Base-by-base conservation (phyloP, 2,113 vertebrate genomes). In the Passer domesticus region DNA sequence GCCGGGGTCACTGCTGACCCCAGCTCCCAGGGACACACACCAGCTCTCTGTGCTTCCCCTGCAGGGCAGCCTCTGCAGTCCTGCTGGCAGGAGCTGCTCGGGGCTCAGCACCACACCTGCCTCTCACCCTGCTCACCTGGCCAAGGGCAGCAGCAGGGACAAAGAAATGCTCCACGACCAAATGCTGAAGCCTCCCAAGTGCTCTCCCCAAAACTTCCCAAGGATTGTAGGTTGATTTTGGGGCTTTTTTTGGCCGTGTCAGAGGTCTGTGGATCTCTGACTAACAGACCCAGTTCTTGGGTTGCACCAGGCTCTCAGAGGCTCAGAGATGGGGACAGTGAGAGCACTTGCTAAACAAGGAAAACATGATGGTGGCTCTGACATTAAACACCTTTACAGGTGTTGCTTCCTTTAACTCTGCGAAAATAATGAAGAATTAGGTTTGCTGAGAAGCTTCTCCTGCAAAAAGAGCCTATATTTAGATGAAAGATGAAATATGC, bases 401-500 rank as follows among this genome's bases (percentile, higher is more conserved):
- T 66, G 64, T 50, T 68, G n/a, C 35, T 83, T 50, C 56, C 82
- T 90, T 82, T 63, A 90, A 50, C 22, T 75, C 63, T 15, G 25
- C 33, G 53, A 72, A 76, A 91, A 76, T 87, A 93, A 89, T 27
- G 39, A 90, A 69, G 50, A 79, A 82, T 60, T 79, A 17, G 85
- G 62, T 80, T 83, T 66, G 46, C 68, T 66, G 43, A 74, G 64
- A 76, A 82, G 67, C 43, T 66, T 47, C 47, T 86, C 43, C n/a
- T n/a, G 35, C 63, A n/a, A 31, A 66, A 92, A 76, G 37, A 53
- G 17, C n/a, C 60, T 91, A 86, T 53, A 80, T 62, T 52, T 69
- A 96, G 89, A 79, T 58, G 75, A 92, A 87, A 97, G 87, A 87
- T 52, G 46, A 62, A 62, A 81, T 59, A 76, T 58, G 67, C 63